phyloP scores from a whole-genome alignment of 2,113 vertebrate species.

The Centropus bengalensis region DNA sequence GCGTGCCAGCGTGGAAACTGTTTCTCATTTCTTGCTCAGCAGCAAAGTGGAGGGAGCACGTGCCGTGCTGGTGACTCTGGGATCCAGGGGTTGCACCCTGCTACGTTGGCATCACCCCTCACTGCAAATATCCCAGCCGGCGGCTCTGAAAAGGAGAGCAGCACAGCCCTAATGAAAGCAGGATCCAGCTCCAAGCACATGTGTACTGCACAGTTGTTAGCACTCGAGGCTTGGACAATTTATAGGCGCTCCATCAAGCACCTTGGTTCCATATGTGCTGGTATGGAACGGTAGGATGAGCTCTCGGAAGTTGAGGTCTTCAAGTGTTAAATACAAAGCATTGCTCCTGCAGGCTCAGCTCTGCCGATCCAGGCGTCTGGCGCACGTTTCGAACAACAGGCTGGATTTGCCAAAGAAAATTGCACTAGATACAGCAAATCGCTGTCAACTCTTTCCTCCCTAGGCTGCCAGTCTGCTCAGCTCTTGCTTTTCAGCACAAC shows the following conservation, averaged over 20 bases:
- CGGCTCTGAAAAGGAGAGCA: neutral
- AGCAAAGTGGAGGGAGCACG: neutral
- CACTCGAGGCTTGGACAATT: neutral
- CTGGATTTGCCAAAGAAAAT: slow-evolving; percentile 34
- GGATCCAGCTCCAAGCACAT: neutral
- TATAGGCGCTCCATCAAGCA: neutral
- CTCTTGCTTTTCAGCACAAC: neutral
- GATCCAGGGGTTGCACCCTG: neutral
- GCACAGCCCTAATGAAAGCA: neutral
- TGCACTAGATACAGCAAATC: neutral
- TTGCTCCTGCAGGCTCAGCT: slow-evolving; percentile 2
- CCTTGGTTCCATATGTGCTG: neutral
- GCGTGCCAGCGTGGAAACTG: rapidly evolving
- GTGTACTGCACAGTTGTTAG: neutral
- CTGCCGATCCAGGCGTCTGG: neutral
- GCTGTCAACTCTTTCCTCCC: slow-evolving; percentile 53
- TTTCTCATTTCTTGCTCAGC: neutral
- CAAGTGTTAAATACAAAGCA: slow-evolving; percentile 41
- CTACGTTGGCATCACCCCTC: neutral
- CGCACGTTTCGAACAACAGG: neutral
- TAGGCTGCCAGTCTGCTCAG: neutral
- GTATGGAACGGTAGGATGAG: neutral
- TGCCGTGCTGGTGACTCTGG: neutral
- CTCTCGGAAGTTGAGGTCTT: neutral
- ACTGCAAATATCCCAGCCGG: neutral